Evolutionary conservation across 2,797 vertebrate genomes (phyloP), one percentile per base, ranked within the genome.

Genomic region (Tamandua tetradactyla): DNA sequence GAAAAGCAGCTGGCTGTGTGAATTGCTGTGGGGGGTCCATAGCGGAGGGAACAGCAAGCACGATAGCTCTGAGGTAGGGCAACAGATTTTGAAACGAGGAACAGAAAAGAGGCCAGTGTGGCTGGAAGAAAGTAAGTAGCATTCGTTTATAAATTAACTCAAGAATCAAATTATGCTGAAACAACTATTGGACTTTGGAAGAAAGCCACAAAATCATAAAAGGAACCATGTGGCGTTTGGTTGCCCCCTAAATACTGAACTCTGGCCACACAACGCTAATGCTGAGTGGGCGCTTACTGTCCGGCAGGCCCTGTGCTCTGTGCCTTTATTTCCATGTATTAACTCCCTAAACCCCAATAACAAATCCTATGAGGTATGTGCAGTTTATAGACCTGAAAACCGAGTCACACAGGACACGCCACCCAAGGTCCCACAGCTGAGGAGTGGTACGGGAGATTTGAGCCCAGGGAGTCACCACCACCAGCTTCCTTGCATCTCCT

Each of bases 401-500:
- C 0, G 14, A 66, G 49, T 25, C 25, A 23, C 37, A 30, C 52
- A 55, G 3, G 12, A 15, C 75, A 35, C 13, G 11, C 17, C 3
- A 22, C 13, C 23, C 11, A n/a, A 57, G 61, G 61, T 22, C 62
- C 40, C 32, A 30, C 4, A 20, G 69, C 52, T 17, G 62, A 84
- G 62, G 37, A 37, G 44, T 0, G 18, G 78, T 76, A n/a, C n/a
- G 20, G 9, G 40, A 55, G 52, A 55, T 25, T 20, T 52, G 3
- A n/a, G 14, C 2, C 2, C 0, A 1, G 5, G 35, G 40, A 35
- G 69, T 9, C 0, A n/a, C 5, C 2, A 15, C 52, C 57, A 3
- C n/a, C 35, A 6, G 14, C 17, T 10, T 30, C 64, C n/a, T 72
- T 15, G 3, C 15, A 18, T 59, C 64, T 44, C 27, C 52, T 74